phyloP scores from a whole-genome alignment of 2,113 vertebrate genomes.

The Apodemus sylvaticus region DNA sequence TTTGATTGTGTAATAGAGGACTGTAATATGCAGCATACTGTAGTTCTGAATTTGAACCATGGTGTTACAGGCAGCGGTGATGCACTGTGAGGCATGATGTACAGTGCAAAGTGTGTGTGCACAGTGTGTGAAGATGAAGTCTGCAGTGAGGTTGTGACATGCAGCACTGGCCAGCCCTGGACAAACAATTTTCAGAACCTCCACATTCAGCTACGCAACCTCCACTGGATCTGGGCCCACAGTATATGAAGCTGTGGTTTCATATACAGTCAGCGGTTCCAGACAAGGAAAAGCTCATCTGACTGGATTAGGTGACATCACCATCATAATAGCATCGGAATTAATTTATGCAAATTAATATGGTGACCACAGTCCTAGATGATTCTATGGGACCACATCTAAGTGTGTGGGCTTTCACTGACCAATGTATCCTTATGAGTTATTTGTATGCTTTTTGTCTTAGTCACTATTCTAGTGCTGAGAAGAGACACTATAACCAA shows the following conservation, averaged over 20 bases:
- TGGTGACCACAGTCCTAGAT: not conserved
- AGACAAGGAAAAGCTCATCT: rapidly evolving
- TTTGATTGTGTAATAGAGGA: not conserved
- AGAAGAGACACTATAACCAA: not conserved
- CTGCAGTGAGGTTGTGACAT: not conserved
- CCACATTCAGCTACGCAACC: not conserved
- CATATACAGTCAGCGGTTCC: rapidly evolving
- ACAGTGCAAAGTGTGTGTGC: not conserved
- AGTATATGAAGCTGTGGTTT: not conserved
- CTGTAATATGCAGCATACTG: no score
- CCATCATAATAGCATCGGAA: no score
- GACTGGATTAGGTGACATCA: rapidly evolving
- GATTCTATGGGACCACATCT: not conserved
- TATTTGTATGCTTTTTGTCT: not conserved
- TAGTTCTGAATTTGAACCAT: not conserved
- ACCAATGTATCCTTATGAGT: not conserved
- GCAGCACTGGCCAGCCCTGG: not conserved
- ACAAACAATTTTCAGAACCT: not conserved
- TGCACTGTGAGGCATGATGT: not conserved
- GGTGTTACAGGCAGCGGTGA: no score
- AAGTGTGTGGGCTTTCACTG: not conserved
- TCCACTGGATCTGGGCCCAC: no score
- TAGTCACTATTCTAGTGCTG: not conserved
- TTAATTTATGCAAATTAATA: not conserved
- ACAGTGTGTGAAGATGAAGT: no score